Evolutionary conservation across 2,113 vertebrate genomes (phyloP).

Genomic region (Nestor notabilis): DNA sequence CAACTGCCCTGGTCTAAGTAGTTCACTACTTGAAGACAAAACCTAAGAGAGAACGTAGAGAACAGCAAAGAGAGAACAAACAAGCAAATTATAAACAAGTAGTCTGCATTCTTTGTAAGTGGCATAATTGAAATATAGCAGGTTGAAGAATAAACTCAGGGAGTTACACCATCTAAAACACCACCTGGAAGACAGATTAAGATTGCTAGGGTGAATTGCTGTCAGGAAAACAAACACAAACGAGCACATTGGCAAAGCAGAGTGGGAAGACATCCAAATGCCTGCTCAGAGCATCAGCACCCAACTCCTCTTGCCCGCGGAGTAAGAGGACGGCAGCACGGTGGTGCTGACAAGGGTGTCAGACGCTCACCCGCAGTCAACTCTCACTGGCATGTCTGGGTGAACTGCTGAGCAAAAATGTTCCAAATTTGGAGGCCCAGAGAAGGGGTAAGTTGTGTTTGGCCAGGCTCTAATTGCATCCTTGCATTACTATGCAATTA

Average conservation of each 20-base stretch:
- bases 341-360: not conserved
- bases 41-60: not conserved
- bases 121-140: not conserved
- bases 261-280: not conserved
- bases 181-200: not conserved
- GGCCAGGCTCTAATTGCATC: slow-evolving; percentile 44
- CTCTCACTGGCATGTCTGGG: not conserved
- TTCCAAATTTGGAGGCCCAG: slow-evolving; percentile 17
- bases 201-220: not conserved
- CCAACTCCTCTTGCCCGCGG: not conserved
- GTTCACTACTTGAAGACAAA: not conserved
- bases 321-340: not conserved
- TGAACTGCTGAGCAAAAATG: not conserved
- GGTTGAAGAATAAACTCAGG: not conserved
- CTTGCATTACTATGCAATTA: slow-evolving; percentile 55
- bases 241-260: not conserved
- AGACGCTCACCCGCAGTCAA: not conserved
- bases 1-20: not conserved
- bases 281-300: not conserved
- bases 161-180: not conserved
- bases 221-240: not conserved
- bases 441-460: slow-evolving; percentile 23
- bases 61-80: not conserved
- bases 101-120: not conserved
- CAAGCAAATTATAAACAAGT: not conserved